Conservation (phyloP, 23 tunicate species). For the Trididemnum miniatum region DNA sequence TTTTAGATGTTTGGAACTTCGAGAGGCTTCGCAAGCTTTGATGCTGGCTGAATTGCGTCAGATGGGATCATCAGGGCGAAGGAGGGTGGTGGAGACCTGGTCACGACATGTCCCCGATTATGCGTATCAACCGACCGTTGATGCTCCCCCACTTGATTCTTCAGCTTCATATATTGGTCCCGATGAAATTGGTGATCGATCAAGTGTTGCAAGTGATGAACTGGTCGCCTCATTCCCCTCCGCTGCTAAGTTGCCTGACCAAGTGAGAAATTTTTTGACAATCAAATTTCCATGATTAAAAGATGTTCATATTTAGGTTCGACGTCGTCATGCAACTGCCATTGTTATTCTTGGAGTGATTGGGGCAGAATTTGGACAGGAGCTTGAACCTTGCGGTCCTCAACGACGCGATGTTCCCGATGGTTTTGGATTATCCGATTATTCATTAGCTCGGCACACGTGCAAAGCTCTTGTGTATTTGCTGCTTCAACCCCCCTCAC, state of each 20-base stretch:
- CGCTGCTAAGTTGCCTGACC: background rate
- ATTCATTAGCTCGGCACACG: conserved; percentile 77
- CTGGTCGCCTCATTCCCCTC: conserved; percentile 7
- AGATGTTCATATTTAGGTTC: conserved; percentile 42
- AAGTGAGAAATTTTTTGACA: too few species aligned
- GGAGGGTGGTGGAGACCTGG: conserved; percentile 71
- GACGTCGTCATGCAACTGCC: conserved; percentile 90
- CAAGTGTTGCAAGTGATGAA: conserved; percentile 71
- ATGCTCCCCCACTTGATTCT: conserved; percentile 13
- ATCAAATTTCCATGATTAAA: too few species aligned
- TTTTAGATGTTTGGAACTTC: conserved; percentile 83
- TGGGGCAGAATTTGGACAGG: conserved; percentile 93
- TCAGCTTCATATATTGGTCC: conserved; percentile 44
- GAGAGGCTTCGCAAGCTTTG: conserved; percentile 93
- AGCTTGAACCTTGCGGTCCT: conserved; percentile 49
- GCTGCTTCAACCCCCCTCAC: conserved; percentile 72
- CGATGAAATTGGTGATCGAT: conserved; percentile 66
- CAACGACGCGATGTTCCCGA: conserved; percentile 63
- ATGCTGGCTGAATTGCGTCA: conserved; percentile 88
- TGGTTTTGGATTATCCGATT: conserved; percentile 62
- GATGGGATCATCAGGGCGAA: conserved; percentile 78
- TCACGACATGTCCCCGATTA: conserved; percentile 76
- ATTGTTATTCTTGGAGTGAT: conserved; percentile 92
- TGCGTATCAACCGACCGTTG: conserved; percentile 43
- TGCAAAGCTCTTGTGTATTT: conserved; percentile 89